phyloP scores from a whole-genome alignment of 1,140 invertebrate species.

The Chrysopa pallens region DNA sequence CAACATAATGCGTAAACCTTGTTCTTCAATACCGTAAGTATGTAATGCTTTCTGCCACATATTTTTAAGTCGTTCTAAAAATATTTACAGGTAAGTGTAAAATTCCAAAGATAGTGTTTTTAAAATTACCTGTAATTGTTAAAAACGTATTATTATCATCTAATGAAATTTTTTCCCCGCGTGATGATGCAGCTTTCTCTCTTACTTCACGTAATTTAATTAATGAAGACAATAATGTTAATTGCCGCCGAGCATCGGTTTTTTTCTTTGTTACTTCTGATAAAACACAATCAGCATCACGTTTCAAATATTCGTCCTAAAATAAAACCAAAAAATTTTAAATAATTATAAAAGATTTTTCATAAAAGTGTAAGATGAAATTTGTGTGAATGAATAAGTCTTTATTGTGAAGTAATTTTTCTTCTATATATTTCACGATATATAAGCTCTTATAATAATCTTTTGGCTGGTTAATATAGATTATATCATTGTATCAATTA shows the following conservation, averaged over 20 bases:
- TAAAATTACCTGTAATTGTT: conserved; percentile 11
- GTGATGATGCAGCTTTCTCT: conserved; percentile 33
- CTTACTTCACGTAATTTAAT: conserved; percentile 39
- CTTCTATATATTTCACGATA: too few species aligned
- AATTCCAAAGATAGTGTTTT: too few species aligned
- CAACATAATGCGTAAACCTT: conserved; percentile 16
- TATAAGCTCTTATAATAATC: too few species aligned
- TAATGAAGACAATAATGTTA: conserved; percentile 38
- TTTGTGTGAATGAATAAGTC: too few species aligned
- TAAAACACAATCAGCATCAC: conserved; percentile 46
- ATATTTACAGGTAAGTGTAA: too few species aligned
- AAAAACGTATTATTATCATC: conserved; percentile 17
- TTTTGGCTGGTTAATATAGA: too few species aligned
- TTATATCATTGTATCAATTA: too few species aligned
- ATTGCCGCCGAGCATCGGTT: conserved; percentile 41
- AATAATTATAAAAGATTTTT: too few species aligned
- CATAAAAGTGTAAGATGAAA: too few species aligned
- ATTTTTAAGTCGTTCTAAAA: conserved; percentile 9
- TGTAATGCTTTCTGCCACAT: conserved; percentile 17
- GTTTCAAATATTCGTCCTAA: conserved; percentile 43
- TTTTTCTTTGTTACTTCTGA: conserved; percentile 48
- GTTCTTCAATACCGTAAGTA: conserved; percentile 17
- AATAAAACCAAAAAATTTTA: conserved; percentile 12
- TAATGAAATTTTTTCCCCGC: conserved; percentile 33
- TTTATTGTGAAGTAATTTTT: too few species aligned